A percentile compares a stretch with the other conserved stretches of the same genome.
Conservation (phyloP, 2,797 vertebrate genomes). For the Girardinus metallicus region DNA sequence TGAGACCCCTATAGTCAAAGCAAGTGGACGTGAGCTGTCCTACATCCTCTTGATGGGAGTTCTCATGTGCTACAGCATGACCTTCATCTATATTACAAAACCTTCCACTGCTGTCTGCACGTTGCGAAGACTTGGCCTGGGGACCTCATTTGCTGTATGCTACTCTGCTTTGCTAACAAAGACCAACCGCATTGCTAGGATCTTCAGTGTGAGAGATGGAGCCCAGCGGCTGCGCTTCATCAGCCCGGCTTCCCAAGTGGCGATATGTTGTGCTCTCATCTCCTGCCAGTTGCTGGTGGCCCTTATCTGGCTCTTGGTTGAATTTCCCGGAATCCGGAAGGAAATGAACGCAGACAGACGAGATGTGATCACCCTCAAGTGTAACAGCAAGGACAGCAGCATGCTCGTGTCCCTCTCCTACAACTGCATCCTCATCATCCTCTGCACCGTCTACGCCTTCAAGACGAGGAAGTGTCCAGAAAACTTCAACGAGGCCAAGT, state of each 20-base stretch:
- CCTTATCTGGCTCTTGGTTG: slow-evolving; percentile 92
- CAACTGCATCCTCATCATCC: slow-evolving; percentile 94
- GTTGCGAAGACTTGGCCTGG: slow-evolving; percentile 90
- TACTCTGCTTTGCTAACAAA: slow-evolving; percentile 97
- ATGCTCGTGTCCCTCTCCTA: slow-evolving; percentile 97
- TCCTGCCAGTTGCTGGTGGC: slow-evolving; percentile 96
- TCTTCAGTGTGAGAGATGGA: slow-evolving; percentile 94
- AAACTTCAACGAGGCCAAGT: slow-evolving; percentile 99
- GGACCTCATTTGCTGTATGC: slow-evolving; percentile 95
- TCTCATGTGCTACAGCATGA: slow-evolving; percentile 98
- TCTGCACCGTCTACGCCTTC: slow-evolving; percentile 98
- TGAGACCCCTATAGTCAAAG: slow-evolving; percentile 94
- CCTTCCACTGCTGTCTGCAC: slow-evolving; percentile 92
- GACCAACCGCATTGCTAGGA: slow-evolving; percentile 96
- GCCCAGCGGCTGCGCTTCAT: slow-evolving; percentile 94
- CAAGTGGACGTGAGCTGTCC: slow-evolving; percentile 94
- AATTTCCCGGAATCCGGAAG: slow-evolving; percentile 92
- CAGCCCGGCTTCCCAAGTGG: slow-evolving; percentile 94
- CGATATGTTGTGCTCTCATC: slow-evolving; percentile 94
- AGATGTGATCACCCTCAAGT: slow-evolving; percentile 95
- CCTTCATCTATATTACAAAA: slow-evolving; percentile 95
- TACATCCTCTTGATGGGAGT: slow-evolving; percentile 95
- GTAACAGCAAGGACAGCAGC: slow-evolving; percentile 94
- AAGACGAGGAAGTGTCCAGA: slow-evolving; percentile 99
- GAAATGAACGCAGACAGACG: slow-evolving; percentile 91